Percentiles rank a stretch among this genome's conserved stretches.
These are phyloP conservation scores for Todus mexicanus DNA, from an alignment of 2,797 vertebrate species.

Conservation along the genomic window DNA sequence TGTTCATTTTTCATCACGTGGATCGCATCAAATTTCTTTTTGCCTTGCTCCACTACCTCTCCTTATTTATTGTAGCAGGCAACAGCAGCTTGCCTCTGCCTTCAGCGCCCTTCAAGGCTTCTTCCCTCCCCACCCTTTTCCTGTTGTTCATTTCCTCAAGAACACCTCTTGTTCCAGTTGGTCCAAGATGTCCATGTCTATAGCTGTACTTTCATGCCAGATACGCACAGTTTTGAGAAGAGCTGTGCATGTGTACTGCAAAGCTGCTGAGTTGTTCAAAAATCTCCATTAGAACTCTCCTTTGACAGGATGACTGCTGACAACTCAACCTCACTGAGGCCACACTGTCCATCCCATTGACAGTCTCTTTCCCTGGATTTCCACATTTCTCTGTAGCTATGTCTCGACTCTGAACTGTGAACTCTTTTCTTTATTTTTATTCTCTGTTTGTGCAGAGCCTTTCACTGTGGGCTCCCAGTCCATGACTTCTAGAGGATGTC, in stretches of 20 bases:
- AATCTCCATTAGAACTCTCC: background rate
- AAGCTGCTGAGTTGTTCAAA: background rate
- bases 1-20: background rate
- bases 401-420: background rate
- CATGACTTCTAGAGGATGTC: conserved; percentile 17
- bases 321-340: background rate
- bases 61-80: background rate
- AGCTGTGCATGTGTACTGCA: background rate
- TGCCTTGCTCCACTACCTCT: background rate
- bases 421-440: conserved; percentile 21
- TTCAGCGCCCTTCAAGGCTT: background rate
- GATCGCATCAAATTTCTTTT: background rate
- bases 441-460: conserved; percentile 8
- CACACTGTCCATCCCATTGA: background rate
- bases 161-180: background rate
- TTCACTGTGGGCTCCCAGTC: background rate
- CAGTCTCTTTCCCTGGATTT: background rate
- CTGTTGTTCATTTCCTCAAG: background rate
- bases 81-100: background rate
- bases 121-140: background rate
- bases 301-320: background rate
- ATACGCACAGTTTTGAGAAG: background rate
- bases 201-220: background rate
- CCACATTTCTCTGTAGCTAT: background rate
- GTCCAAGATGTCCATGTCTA: background rate